A percentile compares a stretch with the other conserved stretches of the same genome.
Conservation (phyloP, 2,797 vertebrate genomes). For the Tenualosa thibaudeaui region DNA sequence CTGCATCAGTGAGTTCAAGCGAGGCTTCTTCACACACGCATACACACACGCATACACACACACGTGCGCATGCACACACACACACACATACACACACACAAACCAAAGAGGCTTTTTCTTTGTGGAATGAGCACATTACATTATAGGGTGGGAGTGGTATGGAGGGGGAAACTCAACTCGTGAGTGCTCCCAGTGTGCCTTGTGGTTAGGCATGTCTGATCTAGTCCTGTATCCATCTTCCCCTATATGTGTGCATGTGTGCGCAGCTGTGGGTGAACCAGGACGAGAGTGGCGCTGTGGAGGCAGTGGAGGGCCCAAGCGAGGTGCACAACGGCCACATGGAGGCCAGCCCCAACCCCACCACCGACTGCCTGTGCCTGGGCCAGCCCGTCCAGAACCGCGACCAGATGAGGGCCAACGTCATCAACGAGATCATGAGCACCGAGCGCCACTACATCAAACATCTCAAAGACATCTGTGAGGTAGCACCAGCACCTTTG, state of each 20-base stretch:
- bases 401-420: conserved; percentile 99
- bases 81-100: not conserved
- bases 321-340: conserved; percentile 96
- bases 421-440: conserved; percentile 99
- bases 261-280: conserved; percentile 96
- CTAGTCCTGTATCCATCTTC: not conserved
- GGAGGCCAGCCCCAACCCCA: conserved; percentile 77
- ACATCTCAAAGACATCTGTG: conserved; percentile 96
- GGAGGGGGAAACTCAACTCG: not conserved
- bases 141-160: conserved; percentile 44
- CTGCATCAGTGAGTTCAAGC: not conserved
- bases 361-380: conserved; percentile 93
- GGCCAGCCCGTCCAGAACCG: conserved; percentile 93
- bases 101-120: not conserved
- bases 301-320: conserved; percentile 86
- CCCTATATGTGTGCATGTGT: not conserved
- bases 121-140: not conserved
- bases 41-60: not conserved
- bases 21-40: not conserved
- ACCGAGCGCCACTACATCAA: conserved; percentile 98
- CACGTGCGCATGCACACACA: not conserved
- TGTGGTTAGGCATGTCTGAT: not conserved
- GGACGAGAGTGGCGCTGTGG: conserved; percentile 86
- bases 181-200: too few relatives aligned
- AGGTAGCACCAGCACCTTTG: conserved; percentile 71